These are phyloP conservation scores for Dryomyza anilis DNA, from an alignment of 2,888 invertebrate species.

Conservation along the genomic window DNA sequence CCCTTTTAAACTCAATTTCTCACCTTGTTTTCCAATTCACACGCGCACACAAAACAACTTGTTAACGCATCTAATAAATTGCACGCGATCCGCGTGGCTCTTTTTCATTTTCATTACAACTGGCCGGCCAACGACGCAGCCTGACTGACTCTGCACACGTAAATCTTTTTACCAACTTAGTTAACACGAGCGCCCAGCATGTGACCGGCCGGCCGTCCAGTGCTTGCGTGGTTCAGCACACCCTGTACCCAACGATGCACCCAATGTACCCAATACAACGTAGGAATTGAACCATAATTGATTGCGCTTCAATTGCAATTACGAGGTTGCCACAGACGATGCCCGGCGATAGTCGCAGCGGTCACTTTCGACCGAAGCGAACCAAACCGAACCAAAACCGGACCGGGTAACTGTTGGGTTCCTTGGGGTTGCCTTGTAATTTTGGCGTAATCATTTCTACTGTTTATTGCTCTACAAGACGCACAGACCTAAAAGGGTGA, in stretches of 20 bases:
- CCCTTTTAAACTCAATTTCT: constrained; percentile 23
- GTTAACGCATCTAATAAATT: constrained; percentile 38
- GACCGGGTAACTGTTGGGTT: not conserved
- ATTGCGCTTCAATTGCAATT: constrained; percentile 52
- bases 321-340: constrained; percentile 46
- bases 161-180: constrained; percentile 17
- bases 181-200: constrained; percentile 20
- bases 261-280: not conserved
- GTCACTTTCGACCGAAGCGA: not conserved
- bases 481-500: too few relatives aligned
- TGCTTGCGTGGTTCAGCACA: not conserved
- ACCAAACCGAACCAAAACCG: constrained; percentile 3
- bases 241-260: not conserved
- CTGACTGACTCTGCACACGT: constrained; percentile 3
- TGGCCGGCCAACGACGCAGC: not conserved
- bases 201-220: constrained; percentile 2
- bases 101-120: constrained; percentile 16
- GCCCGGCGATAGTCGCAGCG: constrained; percentile 22
- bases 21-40: constrained; percentile 24
- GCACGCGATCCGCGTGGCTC: constrained; percentile 41
- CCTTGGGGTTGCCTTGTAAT: constrained; percentile 38
- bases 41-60: constrained; percentile 20
- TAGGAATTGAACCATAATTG: constrained; percentile 43
- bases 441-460: constrained; percentile 41
- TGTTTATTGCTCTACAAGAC: not conserved